Evolutionary conservation across 2,113 vertebrate genomes (phyloP), one percentile per base, ranked within the genome.

Genomic region (Bombycilla garrulus): DNA sequence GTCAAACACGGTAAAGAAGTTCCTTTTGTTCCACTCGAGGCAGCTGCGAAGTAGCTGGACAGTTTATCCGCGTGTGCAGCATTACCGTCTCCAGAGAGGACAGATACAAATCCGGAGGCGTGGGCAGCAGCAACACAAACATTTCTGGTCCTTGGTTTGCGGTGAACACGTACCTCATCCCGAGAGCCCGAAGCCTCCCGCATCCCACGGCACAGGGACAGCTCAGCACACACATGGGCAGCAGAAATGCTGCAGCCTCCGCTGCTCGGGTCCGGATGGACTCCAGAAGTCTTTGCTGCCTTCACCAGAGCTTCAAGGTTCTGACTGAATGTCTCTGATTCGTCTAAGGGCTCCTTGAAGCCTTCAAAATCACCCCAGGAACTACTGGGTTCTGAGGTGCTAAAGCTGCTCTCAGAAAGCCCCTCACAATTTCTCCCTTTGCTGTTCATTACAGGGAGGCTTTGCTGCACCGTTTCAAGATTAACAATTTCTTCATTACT

Each of bases 351-450:
- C 29, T 95, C 98, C 24, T 5, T n/a, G 61, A 98, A 98, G 54
- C 95, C 91, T 91, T 98, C 93, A 58, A 98, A 98, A 38, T 97
- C 96, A 28, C 98, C 97, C 97, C 97, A 98, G 38, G 92, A 92
- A 15, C 81, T 6, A 10, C 71, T 48, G 82, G 72, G 81, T 51
- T 97, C 97, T 25, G 73, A 88, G 9, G 54, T 21, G 48, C 61
- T 69, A 1, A 18, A 67, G 16, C 19, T 19, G 26, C 36, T 33
- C 16, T 83, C 48, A 10, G 47, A 57, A 62, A 44, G 20, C 10
- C 8, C 73, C 45, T 71, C 94, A 24, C 33, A 48, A 36, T 20
- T 38, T 53, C 51, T 8, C 48, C 40, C 81, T 42, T 60, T 57
- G 29, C 42, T n/a, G 1, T 7, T 71, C 8, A 1, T 16, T 18